Percentiles rank a stretch among this genome's conserved stretches.
phyloP scores from a whole-genome alignment of 1,140 invertebrate genomes.

The Anastrepha ludens region DNA sequence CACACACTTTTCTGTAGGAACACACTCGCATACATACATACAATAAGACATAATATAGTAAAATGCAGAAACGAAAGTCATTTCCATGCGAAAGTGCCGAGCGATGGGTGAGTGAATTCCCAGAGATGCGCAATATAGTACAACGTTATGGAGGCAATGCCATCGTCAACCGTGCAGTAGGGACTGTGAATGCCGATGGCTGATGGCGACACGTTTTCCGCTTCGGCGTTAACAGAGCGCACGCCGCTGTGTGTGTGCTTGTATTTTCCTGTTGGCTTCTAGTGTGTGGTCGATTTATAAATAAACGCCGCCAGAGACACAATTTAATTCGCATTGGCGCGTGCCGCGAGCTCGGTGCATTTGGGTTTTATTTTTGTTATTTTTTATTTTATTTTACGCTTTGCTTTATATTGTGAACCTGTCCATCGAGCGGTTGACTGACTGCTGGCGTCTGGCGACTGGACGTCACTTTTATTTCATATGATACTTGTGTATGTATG shows the following conservation, averaged over 20 bases:
- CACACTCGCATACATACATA: neutral
- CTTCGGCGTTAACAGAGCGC: constrained; percentile 6
- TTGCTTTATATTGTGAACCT: neutral
- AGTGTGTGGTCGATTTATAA: constrained; percentile 49
- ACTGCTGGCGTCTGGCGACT: neutral
- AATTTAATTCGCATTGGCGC: constrained; percentile 41
- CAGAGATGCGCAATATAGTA: neutral
- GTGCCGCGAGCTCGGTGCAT: neutral
- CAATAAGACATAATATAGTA: neutral
- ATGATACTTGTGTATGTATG: neutral
- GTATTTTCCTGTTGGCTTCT: neutral
- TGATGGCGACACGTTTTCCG: neutral
- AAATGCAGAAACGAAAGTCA: constrained; percentile 13
- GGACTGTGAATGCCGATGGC: neutral
- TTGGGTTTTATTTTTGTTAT: neutral
- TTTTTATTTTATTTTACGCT: neutral
- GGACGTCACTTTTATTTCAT: constrained; percentile 1
- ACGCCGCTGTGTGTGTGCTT: neutral
- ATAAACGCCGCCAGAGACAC: constrained; percentile 43
- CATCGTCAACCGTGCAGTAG: neutral
- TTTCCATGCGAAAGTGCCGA: neutral
- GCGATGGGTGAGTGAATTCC: neutral
- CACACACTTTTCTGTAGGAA: neutral
- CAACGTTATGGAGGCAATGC: neutral
- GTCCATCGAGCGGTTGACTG: neutral